A percentile compares a stretch with the other conserved stretches of the same genome.
These are phyloP conservation scores for Antigone vipio DNA, from an alignment of 2,113 vertebrate genomes.

Conservation along the genomic window DNA sequence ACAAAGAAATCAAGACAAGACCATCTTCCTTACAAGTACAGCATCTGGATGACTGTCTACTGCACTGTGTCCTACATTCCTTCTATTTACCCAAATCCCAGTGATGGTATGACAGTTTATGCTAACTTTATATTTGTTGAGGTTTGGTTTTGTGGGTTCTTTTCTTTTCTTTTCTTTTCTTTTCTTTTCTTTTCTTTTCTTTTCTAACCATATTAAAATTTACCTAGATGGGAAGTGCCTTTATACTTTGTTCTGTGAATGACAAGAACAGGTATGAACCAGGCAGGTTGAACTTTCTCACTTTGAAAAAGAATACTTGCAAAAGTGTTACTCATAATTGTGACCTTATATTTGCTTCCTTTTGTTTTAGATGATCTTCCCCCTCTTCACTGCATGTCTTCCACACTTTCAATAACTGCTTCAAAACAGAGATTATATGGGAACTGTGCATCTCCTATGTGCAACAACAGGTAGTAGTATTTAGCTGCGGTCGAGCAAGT, in stretches of 20 bases:
- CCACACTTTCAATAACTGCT: neutral
- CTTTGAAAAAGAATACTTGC: neutral
- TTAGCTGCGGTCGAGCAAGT: neutral
- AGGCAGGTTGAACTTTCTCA: neutral
- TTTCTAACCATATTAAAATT: neutral
- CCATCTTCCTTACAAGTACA: neutral
- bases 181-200: no score
- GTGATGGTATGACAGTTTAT: neutral
- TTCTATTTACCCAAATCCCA: neutral
- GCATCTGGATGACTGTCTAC: neutral
- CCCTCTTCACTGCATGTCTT: neutral
- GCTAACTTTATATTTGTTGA: neutral
- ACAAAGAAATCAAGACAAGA: neutral
- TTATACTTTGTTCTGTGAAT: neutral
- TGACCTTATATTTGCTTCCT: neutral
- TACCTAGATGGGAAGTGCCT: neutral
- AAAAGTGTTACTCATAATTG: neutral
- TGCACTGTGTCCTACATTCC: neutral
- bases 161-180: no score
- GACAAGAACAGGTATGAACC: neutral
- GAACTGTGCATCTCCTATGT: neutral
- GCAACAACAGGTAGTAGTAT: neutral
- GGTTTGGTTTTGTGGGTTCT: no score
- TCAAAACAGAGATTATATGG: neutral
- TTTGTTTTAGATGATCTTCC: neutral